These are phyloP conservation scores for Mnemiopsis leidyi DNA, from an alignment of 37 sponge, comb jelly and placozoan species.

Conservation along the genomic window DNA sequence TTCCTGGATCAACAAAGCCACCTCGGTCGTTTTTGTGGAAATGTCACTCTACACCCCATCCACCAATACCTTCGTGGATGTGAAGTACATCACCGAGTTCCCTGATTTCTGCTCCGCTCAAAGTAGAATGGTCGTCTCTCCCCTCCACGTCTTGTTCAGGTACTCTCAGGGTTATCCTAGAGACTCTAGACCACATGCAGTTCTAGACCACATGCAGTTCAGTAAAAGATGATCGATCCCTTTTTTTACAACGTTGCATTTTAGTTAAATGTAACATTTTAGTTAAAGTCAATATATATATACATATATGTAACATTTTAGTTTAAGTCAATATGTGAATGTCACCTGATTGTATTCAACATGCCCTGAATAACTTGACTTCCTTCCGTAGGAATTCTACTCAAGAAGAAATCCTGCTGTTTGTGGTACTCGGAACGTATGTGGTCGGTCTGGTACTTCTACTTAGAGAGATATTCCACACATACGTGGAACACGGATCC, in stretches of 20 bases:
- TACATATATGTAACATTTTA: no score
- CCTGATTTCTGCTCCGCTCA: background rate
- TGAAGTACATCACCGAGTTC: conserved; percentile 40
- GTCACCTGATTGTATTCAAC: no score
- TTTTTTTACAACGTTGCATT: no score
- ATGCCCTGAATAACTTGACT: no score
- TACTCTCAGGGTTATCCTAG: no score
- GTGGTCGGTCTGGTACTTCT: conserved; percentile 40
- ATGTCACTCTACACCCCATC: conserved; percentile 40
- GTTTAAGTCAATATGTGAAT: no score
- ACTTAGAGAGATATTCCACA: conserved; percentile 25
- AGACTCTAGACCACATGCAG: no score
- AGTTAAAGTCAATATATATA: no score
- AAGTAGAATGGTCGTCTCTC: background rate
- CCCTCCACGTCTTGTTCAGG: conserved; percentile 53
- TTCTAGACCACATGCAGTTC: no score
- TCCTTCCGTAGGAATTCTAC: conserved; percentile 61
- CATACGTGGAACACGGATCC: conserved; percentile 27
- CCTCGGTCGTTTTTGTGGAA: conserved; percentile 22
- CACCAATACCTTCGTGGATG: conserved; percentile 64
- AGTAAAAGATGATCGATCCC: no score
- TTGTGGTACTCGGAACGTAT: background rate
- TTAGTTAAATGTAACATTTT: no score
- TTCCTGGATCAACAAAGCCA: background rate
- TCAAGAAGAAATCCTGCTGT: conserved; percentile 58